Conservation (phyloP, 92 coral and sea anemone species). For the Zoanthus gigantus region DNA sequence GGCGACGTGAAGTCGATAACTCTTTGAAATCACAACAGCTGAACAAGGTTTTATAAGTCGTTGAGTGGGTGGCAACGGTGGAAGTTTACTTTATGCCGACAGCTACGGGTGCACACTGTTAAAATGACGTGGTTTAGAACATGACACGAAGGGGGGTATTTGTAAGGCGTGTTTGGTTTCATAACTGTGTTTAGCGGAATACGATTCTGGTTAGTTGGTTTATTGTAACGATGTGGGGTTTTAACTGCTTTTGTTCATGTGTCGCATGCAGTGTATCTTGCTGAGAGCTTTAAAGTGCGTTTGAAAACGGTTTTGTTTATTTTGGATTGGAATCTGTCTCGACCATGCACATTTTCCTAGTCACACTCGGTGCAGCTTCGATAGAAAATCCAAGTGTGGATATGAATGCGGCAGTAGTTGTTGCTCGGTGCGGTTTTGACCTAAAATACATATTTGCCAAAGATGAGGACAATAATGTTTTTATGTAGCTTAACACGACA, state of each 20-base stretch:
- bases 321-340: not conserved
- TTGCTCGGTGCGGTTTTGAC: not conserved
- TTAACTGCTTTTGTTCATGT: slow-evolving; percentile 34
- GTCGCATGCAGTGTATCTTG: not conserved
- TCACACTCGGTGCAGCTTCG: not conserved
- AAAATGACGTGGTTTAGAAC: slow-evolving; percentile 31
- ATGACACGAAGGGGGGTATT: slow-evolving; percentile 38
- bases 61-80: slow-evolving; percentile 52
- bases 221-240: slow-evolving; percentile 24
- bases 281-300: not conserved
- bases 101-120: slow-evolving; percentile 24
- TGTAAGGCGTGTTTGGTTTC: slow-evolving; percentile 48
- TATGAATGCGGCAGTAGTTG: not conserved
- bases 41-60: slow-evolving; percentile 28
- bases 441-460: not conserved
- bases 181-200: slow-evolving; percentile 29
- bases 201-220: slow-evolving; percentile 21
- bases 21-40: not conserved
- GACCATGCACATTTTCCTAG: too few species aligned
- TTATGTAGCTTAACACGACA: too few species aligned
- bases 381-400: not conserved
- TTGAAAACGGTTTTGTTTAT: not conserved
- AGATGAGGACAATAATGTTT: too few species aligned
- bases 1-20: not conserved
- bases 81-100: slow-evolving; percentile 37